Evolutionary conservation across 2,888 invertebrate genomes (phyloP).

Genomic region (Rotaria socialis): DNA sequence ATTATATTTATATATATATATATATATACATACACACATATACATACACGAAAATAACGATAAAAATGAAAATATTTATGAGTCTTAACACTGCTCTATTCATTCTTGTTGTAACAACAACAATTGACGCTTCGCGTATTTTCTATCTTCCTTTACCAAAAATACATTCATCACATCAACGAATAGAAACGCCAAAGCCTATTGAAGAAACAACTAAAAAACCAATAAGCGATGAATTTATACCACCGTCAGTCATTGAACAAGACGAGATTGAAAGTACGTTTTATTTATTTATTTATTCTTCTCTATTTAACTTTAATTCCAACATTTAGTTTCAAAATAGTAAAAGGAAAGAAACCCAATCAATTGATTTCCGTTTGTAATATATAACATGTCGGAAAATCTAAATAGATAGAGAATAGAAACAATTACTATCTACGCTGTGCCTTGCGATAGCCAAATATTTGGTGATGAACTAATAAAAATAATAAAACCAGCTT

Average conservation of each 20-base stretch:
- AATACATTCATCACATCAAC: neutral
- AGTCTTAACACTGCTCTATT: neutral
- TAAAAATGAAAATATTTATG: neutral
- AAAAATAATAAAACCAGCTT: neutral
- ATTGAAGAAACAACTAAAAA: neutral
- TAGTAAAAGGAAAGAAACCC: neutral
- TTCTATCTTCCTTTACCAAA: conserved; percentile 30
- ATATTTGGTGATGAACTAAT: neutral
- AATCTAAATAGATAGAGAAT: neutral
- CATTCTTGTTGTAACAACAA: neutral
- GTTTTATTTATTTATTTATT: too few species aligned
- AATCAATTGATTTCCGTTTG: neutral
- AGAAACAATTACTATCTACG: too few species aligned
- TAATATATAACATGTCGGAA: neutral
- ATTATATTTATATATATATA: neutral
- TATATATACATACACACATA: neutral
- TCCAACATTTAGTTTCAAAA: neutral
- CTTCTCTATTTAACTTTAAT: neutral
- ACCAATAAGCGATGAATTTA: neutral
- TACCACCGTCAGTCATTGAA: neutral
- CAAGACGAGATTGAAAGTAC: conserved; percentile 4
- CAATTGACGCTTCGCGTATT: neutral
- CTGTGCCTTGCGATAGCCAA: neutral
- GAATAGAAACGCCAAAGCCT: neutral
- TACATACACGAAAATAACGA: neutral